Conservation (phyloP, 1,140 invertebrate species). For the Drosophila biarmipes region DNA sequence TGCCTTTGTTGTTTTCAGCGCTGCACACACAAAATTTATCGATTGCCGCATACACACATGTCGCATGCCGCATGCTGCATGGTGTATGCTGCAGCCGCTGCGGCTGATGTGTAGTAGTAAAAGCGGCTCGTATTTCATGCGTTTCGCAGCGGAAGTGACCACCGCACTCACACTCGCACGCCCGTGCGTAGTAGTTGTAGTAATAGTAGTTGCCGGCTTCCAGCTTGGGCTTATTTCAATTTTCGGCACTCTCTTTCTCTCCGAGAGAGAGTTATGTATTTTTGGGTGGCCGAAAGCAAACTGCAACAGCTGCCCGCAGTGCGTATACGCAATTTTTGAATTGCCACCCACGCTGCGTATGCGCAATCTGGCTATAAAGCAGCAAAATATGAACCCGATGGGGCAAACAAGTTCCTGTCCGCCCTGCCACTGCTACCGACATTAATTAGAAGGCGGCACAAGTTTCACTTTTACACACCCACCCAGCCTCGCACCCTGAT, state of each 20-base stretch:
- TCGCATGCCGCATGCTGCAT: slow-evolving; percentile 48
- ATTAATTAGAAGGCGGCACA: slow-evolving; percentile 61
- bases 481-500: slow-evolving; percentile 42
- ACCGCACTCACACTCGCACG: slow-evolving; percentile 14
- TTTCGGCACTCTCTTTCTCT: slow-evolving; percentile 46
- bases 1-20: slow-evolving; percentile 26
- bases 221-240: slow-evolving; percentile 76
- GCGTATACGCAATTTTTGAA: slow-evolving; percentile 71
- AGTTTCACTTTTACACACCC: slow-evolving; percentile 64
- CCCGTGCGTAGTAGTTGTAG: slow-evolving; percentile 61
- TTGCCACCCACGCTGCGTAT: slow-evolving; percentile 54
- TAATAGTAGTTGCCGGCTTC: slow-evolving; percentile 68
- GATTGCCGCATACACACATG: slow-evolving; percentile 70
- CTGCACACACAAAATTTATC: slow-evolving; percentile 73
- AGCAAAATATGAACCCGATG: slow-evolving; percentile 8
- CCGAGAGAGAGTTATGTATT: slow-evolving; percentile 27
- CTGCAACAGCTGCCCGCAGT: slow-evolving; percentile 58
- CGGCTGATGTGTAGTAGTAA: slow-evolving; percentile 78
- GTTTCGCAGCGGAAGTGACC: slow-evolving; percentile 73
- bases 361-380: slow-evolving; percentile 46
- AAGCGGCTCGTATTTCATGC: slow-evolving; percentile 80
- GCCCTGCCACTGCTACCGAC: slow-evolving; percentile 18
- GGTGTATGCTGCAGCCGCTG: slow-evolving; percentile 56
- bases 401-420: slow-evolving; percentile 6
- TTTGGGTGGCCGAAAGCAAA: slow-evolving; percentile 37